phyloP scores from a whole-genome alignment of 1,140 invertebrate genomes.

The Lasioglossum albipes region DNA sequence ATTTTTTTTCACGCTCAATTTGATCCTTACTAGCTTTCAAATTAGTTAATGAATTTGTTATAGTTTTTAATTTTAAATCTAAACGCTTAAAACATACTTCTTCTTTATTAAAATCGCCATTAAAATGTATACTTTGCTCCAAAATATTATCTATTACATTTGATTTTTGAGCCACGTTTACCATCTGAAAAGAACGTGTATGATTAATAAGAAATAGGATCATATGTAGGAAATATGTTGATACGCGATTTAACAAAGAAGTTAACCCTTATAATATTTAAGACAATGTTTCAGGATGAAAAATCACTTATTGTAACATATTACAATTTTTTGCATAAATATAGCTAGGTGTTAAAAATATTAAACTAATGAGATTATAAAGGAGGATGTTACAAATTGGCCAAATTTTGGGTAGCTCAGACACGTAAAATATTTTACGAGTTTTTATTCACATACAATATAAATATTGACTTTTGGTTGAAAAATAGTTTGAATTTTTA shows the following conservation, averaged over 20 bases:
- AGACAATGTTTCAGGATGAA: not conserved
- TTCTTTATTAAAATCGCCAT: conserved; percentile 21
- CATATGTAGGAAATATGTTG: not conserved
- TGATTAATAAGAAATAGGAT: not conserved
- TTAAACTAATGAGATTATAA: not conserved
- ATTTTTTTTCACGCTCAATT: conserved; percentile 57
- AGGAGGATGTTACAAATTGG: too few species aligned
- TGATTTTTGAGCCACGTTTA: conserved; percentile 2
- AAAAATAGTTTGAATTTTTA: too few species aligned
- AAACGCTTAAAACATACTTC: conserved; percentile 11
- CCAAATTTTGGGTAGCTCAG: too few species aligned
- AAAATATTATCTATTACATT: not conserved
- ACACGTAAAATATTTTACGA: too few species aligned
- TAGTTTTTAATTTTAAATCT: conserved; percentile 45
- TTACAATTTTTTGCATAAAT: not conserved
- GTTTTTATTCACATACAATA: too few species aligned
- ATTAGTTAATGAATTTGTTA: conserved; percentile 60
- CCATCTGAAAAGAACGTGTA: conserved; percentile 39
- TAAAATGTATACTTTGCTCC: conserved; percentile 27
- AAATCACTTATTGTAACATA: not conserved
- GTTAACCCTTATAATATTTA: not conserved
- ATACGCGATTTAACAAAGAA: not conserved
- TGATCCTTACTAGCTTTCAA: conserved; percentile 56
- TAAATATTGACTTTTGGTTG: too few species aligned
- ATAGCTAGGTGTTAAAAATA: not conserved